Evolutionary conservation across 2,888 invertebrate species (phyloP).

Genomic region (Helicoverpa assulta): DNA sequence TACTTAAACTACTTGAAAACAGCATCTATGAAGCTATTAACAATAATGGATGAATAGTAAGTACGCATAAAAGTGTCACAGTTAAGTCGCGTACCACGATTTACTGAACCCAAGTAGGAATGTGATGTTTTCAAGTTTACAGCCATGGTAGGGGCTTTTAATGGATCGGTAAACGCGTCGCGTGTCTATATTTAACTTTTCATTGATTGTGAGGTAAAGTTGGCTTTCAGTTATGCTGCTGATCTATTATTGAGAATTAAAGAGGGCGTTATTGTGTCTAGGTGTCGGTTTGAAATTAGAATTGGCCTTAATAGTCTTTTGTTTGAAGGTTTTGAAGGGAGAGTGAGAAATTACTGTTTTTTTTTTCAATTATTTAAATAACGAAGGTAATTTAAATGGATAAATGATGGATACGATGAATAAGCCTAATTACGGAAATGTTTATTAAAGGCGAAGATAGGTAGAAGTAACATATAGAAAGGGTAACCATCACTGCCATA

Average conservation of each 20-base stretch:
- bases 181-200: constrained; percentile 65
- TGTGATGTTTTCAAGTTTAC: constrained; percentile 70
- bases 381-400: no score
- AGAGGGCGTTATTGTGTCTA: constrained; percentile 31
- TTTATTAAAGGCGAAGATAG: no score
- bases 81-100: constrained; percentile 72
- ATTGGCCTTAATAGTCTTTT: constrained; percentile 10
- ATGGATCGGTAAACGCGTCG: constrained; percentile 66
- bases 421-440: no score
- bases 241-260: constrained; percentile 39
- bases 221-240: constrained; percentile 38
- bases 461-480: no score
- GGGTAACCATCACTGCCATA: no score
- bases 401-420: no score
- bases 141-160: constrained; percentile 64
- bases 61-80: constrained; percentile 78
- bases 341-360: neutral
- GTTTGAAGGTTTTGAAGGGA: constrained; percentile 11
- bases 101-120: constrained; percentile 70
- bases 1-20: constrained; percentile 78
- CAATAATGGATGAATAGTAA: constrained; percentile 75
- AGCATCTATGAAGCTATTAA: constrained; percentile 81
- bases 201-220: constrained; percentile 62
- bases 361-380: no score
- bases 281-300: constrained; percentile 30